Evolutionary conservation across 2,113 vertebrate species (phyloP).

Genomic region (Sebastes fasciatus): DNA sequence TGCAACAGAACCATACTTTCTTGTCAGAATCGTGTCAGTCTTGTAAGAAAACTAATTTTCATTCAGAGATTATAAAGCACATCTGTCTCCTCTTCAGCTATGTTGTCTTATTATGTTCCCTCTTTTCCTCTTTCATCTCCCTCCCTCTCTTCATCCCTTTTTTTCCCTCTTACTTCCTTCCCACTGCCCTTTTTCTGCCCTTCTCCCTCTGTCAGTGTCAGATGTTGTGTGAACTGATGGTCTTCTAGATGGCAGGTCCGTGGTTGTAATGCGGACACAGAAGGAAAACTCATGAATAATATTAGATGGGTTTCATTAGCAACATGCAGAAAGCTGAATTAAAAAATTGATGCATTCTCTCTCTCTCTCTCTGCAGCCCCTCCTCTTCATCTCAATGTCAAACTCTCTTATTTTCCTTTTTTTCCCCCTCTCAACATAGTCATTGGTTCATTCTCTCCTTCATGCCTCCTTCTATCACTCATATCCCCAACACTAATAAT

Average conservation of each 20-base stretch:
- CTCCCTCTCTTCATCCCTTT: slow-evolving; percentile 18
- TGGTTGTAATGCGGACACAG: slow-evolving; percentile 51
- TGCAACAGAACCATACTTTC: slow-evolving; percentile 6
- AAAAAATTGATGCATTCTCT: slow-evolving; percentile 14
- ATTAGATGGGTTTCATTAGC: slow-evolving; percentile 73
- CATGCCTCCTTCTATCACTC: background rate
- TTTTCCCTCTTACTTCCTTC: background rate
- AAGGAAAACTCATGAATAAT: slow-evolving; percentile 76
- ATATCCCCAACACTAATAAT: background rate
- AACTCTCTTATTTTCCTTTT: background rate
- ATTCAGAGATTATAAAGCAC: slow-evolving; percentile 6
- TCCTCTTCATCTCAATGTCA: slow-evolving; percentile 28
- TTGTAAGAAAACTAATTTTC: slow-evolving; percentile 23
- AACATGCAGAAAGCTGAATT: slow-evolving; percentile 50
- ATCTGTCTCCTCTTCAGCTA: slow-evolving; percentile 31
- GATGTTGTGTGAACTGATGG: slow-evolving; percentile 49
- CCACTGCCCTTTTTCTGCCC: slow-evolving; percentile 9
- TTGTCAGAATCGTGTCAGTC: background rate
- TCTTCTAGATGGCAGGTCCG: slow-evolving; percentile 60
- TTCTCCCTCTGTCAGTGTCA: slow-evolving; percentile 31
- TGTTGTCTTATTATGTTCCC: background rate
- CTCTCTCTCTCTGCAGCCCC: background rate
- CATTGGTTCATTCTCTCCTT: slow-evolving; percentile 1
- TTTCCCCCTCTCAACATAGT: background rate
- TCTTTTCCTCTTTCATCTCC: background rate